phyloP scores from a whole-genome alignment of 2,888 invertebrate genomes.

The Heteromurus nitidus region DNA sequence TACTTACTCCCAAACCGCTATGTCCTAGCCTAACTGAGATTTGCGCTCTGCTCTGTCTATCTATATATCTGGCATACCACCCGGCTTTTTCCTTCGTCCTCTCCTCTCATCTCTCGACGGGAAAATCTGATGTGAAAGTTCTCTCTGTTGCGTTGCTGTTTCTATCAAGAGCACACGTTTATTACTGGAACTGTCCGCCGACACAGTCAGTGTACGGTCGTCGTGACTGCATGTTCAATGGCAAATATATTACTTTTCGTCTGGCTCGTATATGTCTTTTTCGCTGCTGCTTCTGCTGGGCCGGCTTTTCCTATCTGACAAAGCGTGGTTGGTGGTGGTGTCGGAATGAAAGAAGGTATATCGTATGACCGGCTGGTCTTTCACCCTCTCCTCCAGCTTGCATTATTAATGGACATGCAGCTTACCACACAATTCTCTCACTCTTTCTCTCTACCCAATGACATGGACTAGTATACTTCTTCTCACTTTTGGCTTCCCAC shows the following conservation, averaged over 20 bases:
- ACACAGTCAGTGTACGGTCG: too few relatives aligned
- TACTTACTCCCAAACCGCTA: too few relatives aligned
- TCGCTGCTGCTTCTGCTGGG: background rate
- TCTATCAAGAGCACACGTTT: background rate
- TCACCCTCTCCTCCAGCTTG: constrained; percentile 37
- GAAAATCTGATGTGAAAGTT: background rate
- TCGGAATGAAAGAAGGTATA: background rate
- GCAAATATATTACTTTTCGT: background rate
- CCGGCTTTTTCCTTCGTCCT: background rate
- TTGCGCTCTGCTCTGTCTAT: too few relatives aligned
- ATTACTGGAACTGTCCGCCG: too few relatives aligned
- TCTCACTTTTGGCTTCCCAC: background rate
- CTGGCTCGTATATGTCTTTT: background rate
- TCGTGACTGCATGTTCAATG: too few relatives aligned
- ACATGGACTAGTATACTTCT: background rate
- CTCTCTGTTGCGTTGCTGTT: background rate
- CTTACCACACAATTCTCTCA: too few relatives aligned
- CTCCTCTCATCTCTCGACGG: background rate
- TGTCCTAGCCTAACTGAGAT: too few relatives aligned
- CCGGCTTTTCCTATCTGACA: constrained; percentile 17
- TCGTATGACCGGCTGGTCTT: constrained; percentile 38
- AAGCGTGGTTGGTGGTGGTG: too few relatives aligned
- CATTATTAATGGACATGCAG: constrained; percentile 50
- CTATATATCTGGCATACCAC: too few relatives aligned
- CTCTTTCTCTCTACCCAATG: too few relatives aligned